Base-by-base conservation (phyloP, 2,113 vertebrate genomes). In the Gallinago undulata region DNA sequence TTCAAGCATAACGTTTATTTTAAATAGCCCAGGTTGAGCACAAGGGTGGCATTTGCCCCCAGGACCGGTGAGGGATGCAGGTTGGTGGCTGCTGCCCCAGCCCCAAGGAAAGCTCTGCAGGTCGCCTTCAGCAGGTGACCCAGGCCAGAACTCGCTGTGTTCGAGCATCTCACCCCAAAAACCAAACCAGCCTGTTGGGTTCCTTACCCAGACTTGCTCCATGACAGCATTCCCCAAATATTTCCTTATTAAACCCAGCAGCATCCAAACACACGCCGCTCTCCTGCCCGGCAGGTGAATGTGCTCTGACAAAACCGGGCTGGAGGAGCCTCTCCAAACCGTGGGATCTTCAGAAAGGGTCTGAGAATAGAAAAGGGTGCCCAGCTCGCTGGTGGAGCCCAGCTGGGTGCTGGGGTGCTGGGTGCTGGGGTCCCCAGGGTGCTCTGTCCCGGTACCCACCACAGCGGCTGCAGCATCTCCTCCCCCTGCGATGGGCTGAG, bases 181-280 rank as follows among this genome's bases (percentile, higher is more conserved):
- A 56, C 79, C 84, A 81, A 74, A 43, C 75, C 90, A 78, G 82
- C 85, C 84, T 75, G 70, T 62, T 53, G 82, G 64, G 77, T 70
- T 85, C 73, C 28, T 51, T 43, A 50, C 88, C 7, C 2, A 74
- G 63, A 43, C 81, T 64, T 28, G 82, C 81, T 89, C 89, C 74
- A 25, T 81, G 88, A 87, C 88, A 84, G 66, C 81, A 41, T 70
- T 57, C 62, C 82, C 89, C 94, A 95, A 91, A 69, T 81, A 94
- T 91, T 93, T 87, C 43, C 64, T 79, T 45, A 74, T 53, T 81
- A 67, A 93, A 87, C 5, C 53, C 18, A 50, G 50, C 60, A 68
- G 47, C 88, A 89, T 7, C 62, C 76, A 19, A n/a, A 37, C 75
- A 50, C 62, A 9, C 50, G 4, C 57, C 1, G 10, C 57, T 60